A percentile compares a stretch with the other conserved stretches of the same genome.
These are phyloP conservation scores for Drosophila kohkoa DNA, from an alignment of 1,140 invertebrate genomes.

Conservation along the genomic window DNA sequence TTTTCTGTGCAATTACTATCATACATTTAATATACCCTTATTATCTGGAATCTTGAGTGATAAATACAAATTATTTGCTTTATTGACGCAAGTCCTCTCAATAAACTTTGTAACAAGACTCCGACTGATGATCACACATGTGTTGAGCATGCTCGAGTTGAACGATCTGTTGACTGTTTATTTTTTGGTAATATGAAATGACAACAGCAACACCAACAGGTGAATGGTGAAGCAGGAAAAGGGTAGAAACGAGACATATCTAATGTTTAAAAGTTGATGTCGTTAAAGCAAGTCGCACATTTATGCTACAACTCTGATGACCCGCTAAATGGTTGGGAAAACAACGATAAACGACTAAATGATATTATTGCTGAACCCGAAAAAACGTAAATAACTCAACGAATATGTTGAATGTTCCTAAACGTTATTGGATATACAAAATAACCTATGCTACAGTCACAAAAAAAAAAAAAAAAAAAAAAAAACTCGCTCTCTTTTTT, in stretches of 20 bases:
- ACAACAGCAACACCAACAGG: constrained; percentile 40
- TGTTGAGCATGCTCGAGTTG: constrained; percentile 57
- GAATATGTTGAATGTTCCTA: constrained; percentile 1
- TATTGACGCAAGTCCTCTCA: constrained; percentile 67
- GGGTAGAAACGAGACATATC: constrained; percentile 29
- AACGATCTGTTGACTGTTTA: constrained; percentile 60
- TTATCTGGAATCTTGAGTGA: constrained; percentile 8
- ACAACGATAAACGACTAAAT: constrained; percentile 44
- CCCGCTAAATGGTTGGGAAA: constrained; percentile 70
- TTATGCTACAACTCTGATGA: constrained; percentile 49
- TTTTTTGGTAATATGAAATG: constrained; percentile 20
- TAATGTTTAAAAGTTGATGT: constrained; percentile 34
- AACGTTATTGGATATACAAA: background rate
- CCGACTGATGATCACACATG: constrained; percentile 21
- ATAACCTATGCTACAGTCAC: constrained; percentile 9
- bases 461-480: constrained; percentile 5
- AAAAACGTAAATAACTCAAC: constrained; percentile 12
- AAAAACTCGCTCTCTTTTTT: constrained; percentile 10
- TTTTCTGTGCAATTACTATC: background rate
- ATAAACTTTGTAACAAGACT: constrained; percentile 66
- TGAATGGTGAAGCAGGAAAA: constrained; percentile 20
- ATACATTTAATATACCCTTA: background rate
- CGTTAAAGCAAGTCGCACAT: constrained; percentile 49
- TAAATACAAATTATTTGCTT: constrained; percentile 41
- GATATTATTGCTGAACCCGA: constrained; percentile 53